Evolutionary conservation across 2,113 vertebrate species (phyloP).

Genomic region (Hemiscyllium ocellatum): DNA sequence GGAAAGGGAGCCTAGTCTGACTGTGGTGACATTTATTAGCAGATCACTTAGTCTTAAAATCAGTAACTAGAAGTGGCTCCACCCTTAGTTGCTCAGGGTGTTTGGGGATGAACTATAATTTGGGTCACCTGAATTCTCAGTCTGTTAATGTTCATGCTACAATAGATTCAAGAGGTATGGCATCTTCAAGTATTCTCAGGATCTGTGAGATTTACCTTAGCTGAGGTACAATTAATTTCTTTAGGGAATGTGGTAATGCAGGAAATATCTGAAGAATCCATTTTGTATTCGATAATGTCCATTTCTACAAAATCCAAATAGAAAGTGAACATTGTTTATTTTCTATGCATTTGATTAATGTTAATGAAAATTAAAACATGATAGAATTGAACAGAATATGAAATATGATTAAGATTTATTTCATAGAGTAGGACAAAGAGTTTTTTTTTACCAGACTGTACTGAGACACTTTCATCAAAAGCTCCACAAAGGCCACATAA

Average conservation of each 20-base stretch:
- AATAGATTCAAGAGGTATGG: background rate
- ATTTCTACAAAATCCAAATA: constrained; percentile 6
- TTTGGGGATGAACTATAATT: background rate
- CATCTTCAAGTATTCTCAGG: background rate
- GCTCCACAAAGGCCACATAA: constrained; percentile 51
- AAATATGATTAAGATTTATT: background rate
- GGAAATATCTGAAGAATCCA: background rate
- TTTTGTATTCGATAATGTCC: background rate
- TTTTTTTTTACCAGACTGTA: constrained; percentile 45
- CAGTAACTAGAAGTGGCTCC: background rate
- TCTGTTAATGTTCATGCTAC: background rate
- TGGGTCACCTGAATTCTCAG: background rate
- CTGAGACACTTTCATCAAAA: constrained; percentile 39
- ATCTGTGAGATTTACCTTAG: background rate
- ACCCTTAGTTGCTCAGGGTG: background rate
- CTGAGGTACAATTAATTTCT: background rate
- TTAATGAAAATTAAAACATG: background rate
- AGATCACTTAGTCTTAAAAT: background rate
- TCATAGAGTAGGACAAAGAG: background rate
- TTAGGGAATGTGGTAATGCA: background rate
- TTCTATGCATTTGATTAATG: background rate
- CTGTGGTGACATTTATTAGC: background rate
- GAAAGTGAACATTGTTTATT: background rate
- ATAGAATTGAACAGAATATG: background rate
- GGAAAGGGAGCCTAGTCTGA: background rate